Conservation (phyloP, 1,140 invertebrate species). For the Zelostemma sp. region DNA sequence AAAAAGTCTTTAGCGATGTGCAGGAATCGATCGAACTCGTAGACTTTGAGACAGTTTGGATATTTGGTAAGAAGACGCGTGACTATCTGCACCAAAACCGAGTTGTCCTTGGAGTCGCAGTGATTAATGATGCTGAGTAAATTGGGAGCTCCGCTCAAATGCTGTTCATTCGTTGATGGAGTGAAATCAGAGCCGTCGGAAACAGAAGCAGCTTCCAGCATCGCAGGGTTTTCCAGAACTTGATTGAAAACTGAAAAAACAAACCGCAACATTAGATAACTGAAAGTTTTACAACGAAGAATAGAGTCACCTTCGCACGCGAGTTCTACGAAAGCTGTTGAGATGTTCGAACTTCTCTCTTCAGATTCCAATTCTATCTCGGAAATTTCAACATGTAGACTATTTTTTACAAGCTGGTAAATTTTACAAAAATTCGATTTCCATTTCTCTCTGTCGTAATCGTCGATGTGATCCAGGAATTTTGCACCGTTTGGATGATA, state of each 20-base stretch:
- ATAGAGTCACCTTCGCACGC: conserved; percentile 27
- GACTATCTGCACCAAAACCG: conserved; percentile 9
- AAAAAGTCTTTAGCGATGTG: conserved; percentile 29
- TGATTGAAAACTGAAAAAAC: conserved; percentile 29
- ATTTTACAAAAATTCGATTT: conserved; percentile 16
- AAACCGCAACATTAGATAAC: not conserved
- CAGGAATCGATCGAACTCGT: conserved; percentile 13
- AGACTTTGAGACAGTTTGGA: conserved; percentile 15
- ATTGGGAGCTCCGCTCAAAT: not conserved
- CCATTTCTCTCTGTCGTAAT: conserved; percentile 29
- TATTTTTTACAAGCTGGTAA: conserved; percentile 18
- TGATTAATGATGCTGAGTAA: conserved; percentile 17
- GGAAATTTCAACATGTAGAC: not conserved
- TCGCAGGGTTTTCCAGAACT: conserved; percentile 8
- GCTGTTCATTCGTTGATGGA: not conserved
- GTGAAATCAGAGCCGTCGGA: not conserved
- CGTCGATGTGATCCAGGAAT: not conserved
- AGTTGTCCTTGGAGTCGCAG: conserved; percentile 15
- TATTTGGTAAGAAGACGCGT: conserved; percentile 22
- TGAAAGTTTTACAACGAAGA: conserved; percentile 1
- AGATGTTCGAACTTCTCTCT: conserved; percentile 3
- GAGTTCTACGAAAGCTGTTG: conserved; percentile 5
- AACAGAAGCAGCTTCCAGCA: not conserved
- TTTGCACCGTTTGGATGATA: conserved; percentile 19
- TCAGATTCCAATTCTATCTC: not conserved